A percentile compares a stretch with the other conserved stretches of the same genome.
Evolutionary conservation across 2,888 invertebrate species (phyloP).

Genomic region (Hypolimnas misippus): DNA sequence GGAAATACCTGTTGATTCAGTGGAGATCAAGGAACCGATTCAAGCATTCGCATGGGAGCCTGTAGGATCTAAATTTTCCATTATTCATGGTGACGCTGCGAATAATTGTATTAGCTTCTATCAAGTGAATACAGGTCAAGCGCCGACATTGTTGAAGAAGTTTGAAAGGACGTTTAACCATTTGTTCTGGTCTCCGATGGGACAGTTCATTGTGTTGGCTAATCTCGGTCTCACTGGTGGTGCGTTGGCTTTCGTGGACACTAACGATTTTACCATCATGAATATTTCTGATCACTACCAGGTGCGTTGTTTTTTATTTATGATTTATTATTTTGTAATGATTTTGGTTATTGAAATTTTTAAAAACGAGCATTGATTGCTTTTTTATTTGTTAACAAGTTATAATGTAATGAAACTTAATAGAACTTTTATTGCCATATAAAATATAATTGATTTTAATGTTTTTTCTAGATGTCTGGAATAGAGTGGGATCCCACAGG

Average conservation of each 20-base stretch:
- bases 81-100: constrained; percentile 95
- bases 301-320: constrained; percentile 54
- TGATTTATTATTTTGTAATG: neutral
- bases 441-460: too few relatives aligned
- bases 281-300: constrained; percentile 97
- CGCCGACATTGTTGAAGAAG: constrained; percentile 94
- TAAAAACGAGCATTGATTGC: too few relatives aligned
- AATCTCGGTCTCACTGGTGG: constrained; percentile 94
- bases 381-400: too few relatives aligned
- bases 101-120: constrained; percentile 96
- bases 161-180: constrained; percentile 95
- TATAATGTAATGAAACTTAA: too few relatives aligned
- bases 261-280: constrained; percentile 98
- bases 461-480: constrained; percentile 87
- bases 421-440: too few relatives aligned
- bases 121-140: constrained; percentile 93
- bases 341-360: too few relatives aligned
- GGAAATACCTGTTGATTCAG: constrained; percentile 98
- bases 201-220: constrained; percentile 97
- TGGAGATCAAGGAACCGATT: constrained; percentile 96
- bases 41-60: constrained; percentile 99
- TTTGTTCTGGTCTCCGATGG: constrained; percentile 97
- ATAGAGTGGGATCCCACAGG: constrained; percentile 99
- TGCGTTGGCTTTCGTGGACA: constrained; percentile 97
- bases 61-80: constrained; percentile 96